Evolutionary conservation across 2,888 invertebrate genomes (phyloP), one percentile per base, ranked within the genome.

Genomic region (Cataglyphis cursor): DNA sequence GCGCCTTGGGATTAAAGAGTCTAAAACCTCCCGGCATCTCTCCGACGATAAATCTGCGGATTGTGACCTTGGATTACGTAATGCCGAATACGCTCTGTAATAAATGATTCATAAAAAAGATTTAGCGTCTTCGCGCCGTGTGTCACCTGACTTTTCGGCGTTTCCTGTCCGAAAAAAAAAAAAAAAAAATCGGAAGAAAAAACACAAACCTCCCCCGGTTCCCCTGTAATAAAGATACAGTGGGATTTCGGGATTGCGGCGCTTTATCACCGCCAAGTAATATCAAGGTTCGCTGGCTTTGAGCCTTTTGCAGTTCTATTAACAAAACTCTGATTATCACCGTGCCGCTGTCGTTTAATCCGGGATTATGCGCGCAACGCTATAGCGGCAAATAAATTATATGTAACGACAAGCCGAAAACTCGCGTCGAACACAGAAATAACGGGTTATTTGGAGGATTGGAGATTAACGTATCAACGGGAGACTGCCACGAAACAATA

Each of bases 1-100:
- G 90, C 88, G 89, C 87, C 90, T 89, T 72, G 82, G 89, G 89
- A 90, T 90, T 90, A 90, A 88, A 85, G 85, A 85, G 85, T 89
- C 89, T 85, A 84, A 88, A 89, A 87, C 82, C 89, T 84, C 84
- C 74, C 84, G 81, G 81, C 87, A 62, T 83, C 81, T 83, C 81
- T 61, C 74, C 65, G 83, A 54, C 88, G 85, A 89, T 90, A 90
- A 90, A 90, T 90, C 89, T 82, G 35, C 75, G 88, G 90, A 90
- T 90, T 81, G 78, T 85, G 89, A 88, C 89, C 84, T 82, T 70
- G 70, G 84, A 89, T 80, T 83, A 80, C 82, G 72, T 74, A 85
- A 83, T 85, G 68, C 84, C 72, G 76, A 88, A 84, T 84, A 68
- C 85, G 78, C 57, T 51, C 28, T 18, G 64, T 80, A 80, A 87